phyloP scores from a whole-genome alignment of 1,140 invertebrate species.

The Gonioctena quinquepunctata region DNA sequence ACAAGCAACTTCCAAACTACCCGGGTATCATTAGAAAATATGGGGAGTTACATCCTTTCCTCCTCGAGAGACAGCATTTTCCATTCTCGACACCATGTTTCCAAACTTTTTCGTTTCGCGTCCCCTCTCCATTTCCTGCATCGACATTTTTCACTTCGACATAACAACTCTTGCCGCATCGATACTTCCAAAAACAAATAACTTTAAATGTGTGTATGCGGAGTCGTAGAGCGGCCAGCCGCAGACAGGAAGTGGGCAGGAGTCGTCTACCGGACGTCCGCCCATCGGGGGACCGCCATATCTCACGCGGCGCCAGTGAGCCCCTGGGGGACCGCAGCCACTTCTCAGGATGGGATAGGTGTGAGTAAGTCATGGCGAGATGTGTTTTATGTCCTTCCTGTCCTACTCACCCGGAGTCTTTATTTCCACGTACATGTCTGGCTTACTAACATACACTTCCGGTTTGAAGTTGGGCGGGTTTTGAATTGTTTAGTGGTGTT shows the following conservation, averaged over 20 bases:
- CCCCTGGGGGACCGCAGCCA: slow-evolving; percentile 18
- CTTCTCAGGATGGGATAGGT: slow-evolving; percentile 22
- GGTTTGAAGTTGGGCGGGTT: too few relatives aligned
- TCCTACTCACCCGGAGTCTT: slow-evolving; percentile 6
- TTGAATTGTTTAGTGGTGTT: not conserved
- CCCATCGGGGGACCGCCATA: slow-evolving; percentile 24
- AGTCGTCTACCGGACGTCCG: slow-evolving; percentile 37
- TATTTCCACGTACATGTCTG: slow-evolving; percentile 4
- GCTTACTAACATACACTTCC: slow-evolving; percentile 1
- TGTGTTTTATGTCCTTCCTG: slow-evolving; percentile 21
- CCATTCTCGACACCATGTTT: not conserved
- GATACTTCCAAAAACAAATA: slow-evolving; percentile 14
- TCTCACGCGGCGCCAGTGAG: slow-evolving; percentile 33
- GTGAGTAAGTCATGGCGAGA: slow-evolving; percentile 15
- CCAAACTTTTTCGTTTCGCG: not conserved
- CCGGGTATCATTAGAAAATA: too few relatives aligned
- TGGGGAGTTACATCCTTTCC: too few relatives aligned
- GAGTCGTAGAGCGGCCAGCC: slow-evolving; percentile 15
- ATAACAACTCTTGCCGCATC: slow-evolving; percentile 1
- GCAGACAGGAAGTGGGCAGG: slow-evolving; percentile 35
- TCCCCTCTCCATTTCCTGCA: not conserved
- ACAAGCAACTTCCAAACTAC: too few relatives aligned
- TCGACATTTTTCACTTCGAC: slow-evolving; percentile 8
- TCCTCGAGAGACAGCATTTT: not conserved
- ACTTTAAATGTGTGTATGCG: slow-evolving; percentile 8